Percentiles rank a stretch among this genome's conserved stretches.
These are phyloP conservation scores for Ephydatia muelleri DNA, from an alignment of 37 sponge, comb jelly and placozoan species.

Conservation along the genomic window DNA sequence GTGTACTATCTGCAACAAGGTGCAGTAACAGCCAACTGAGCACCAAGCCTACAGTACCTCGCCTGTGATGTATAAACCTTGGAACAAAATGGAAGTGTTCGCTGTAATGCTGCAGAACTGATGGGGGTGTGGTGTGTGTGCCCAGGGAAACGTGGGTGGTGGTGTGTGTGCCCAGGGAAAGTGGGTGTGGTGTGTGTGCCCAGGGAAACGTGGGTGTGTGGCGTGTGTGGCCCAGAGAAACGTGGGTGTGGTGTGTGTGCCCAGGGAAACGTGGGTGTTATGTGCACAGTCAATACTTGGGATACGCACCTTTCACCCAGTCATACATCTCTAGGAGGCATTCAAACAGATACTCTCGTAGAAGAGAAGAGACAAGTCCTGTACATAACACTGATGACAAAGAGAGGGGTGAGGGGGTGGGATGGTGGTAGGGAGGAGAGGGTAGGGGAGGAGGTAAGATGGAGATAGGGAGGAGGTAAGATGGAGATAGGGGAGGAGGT, in stretches of 20 bases:
- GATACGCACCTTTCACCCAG: slow-evolving; percentile 50
- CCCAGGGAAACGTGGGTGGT: background rate
- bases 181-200: background rate
- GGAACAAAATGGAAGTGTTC: slow-evolving; percentile 28
- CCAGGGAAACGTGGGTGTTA: background rate
- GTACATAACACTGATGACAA: slow-evolving; percentile 25
- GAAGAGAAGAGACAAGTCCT: slow-evolving; percentile 34
- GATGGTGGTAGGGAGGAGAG: background rate
- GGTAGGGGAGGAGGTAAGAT: no score
- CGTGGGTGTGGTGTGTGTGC: background rate
- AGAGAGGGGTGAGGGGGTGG: background rate
- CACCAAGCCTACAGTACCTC: background rate
- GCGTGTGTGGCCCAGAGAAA: background rate
- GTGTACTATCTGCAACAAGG: background rate
- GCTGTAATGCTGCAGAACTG: slow-evolving; percentile 18
- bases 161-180: background rate
- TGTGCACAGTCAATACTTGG: no score
- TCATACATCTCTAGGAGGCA: slow-evolving; percentile 65
- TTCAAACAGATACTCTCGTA: slow-evolving; percentile 68
- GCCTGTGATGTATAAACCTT: background rate
- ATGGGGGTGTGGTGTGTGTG: background rate
- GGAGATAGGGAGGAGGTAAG: slow-evolving; percentile 13
- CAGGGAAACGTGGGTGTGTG: background rate
- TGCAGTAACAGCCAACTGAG: background rate
- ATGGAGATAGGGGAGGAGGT: background rate